A percentile compares a stretch with the other conserved stretches of the same genome.
Conservation (phyloP, 2,888 invertebrate species). For the Euzetes globulus region DNA sequence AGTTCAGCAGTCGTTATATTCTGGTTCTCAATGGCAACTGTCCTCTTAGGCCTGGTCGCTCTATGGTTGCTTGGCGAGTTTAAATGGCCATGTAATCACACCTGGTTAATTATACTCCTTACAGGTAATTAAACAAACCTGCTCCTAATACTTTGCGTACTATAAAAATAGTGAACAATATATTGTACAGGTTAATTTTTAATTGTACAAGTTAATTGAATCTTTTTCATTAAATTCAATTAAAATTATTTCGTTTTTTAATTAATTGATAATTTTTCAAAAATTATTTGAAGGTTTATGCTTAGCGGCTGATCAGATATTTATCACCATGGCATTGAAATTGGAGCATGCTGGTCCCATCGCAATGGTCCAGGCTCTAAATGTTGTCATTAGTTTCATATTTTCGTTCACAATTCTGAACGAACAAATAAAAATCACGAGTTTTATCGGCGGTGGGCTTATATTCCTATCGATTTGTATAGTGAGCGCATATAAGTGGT, state of each 20-base stretch:
- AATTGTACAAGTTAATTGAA: too few species aligned
- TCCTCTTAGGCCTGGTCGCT: constrained; percentile 7
- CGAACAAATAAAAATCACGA: constrained; percentile 21
- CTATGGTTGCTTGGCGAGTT: constrained; percentile 19
- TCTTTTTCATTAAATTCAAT: too few species aligned
- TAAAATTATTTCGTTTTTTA: too few species aligned
- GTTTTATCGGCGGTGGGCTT: constrained; percentile 33
- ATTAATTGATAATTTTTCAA: too few species aligned
- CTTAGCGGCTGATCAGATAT: constrained; percentile 30
- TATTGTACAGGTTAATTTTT: too few species aligned
- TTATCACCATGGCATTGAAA: constrained; percentile 35
- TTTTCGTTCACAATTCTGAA: constrained; percentile 34
- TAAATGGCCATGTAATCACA: constrained; percentile 9
- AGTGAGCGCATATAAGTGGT: constrained; percentile 31
- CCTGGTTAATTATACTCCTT: constrained; percentile 23
- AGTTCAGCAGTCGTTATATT: constrained; percentile 30
- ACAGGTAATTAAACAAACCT: too few species aligned
- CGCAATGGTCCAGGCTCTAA: constrained; percentile 32
- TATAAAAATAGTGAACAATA: too few species aligned
- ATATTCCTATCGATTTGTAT: constrained; percentile 32
- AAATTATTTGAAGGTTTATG: too few species aligned
- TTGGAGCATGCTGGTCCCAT: constrained; percentile 37
- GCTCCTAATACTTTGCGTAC: too few species aligned
- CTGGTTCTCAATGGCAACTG: constrained; percentile 27
- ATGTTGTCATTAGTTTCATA: constrained; percentile 36